Base-by-base conservation (phyloP, 2,888 invertebrate genomes). In the Flabesymbios commensalis region DNA sequence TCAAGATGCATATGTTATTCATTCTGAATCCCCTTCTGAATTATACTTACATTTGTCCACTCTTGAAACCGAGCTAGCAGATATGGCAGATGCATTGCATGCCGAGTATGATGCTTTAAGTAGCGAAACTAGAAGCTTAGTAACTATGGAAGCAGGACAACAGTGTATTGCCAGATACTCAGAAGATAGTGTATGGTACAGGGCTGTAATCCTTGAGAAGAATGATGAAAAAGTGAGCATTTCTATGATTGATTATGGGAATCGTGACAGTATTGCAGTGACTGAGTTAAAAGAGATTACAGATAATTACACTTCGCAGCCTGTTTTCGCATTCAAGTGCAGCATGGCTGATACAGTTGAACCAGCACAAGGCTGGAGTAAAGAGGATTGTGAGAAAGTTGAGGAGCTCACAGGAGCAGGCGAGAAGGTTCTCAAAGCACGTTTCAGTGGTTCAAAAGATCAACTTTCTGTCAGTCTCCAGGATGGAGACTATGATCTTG, bases 221-320 rank as follows among this genome's bases (percentile, higher is more conserved):
- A 53, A 70, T 41, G 63, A 66, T 22, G 73, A 72, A 2, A 59
- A 69, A 42, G 67, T 73, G 5, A 75, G 77, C 67, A 78, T 82
- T 5, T 65, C 67, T 32, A 82, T 77, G 70, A 75, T 83, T 7
- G 83, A 83, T 67, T 82, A 79, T 69, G 83, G 82, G 3, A 81
- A 82, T 67, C 70, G 68, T 36, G 80, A 58, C 41, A 53, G 31
- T 1, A 49, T 54, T 2, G 33, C 14, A n/a, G n/a, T 62, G 22
- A 48, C 61, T 19, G 70, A 69, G 41, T 49, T 79, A 10, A 71
- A 73, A 58, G 58, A 63, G 7, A 51, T 78, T 28, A 60, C 67
- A 28, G 52, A 66, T 1, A 65, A 75, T 19, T 68, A 75, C 43
- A 53, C 72, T 1, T 47, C 57, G 1, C 51, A 74, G 17, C 75